These are phyloP conservation scores for Coecobrya sp. DNA, from an alignment of 2,888 invertebrate species.

Conservation along the genomic window DNA sequence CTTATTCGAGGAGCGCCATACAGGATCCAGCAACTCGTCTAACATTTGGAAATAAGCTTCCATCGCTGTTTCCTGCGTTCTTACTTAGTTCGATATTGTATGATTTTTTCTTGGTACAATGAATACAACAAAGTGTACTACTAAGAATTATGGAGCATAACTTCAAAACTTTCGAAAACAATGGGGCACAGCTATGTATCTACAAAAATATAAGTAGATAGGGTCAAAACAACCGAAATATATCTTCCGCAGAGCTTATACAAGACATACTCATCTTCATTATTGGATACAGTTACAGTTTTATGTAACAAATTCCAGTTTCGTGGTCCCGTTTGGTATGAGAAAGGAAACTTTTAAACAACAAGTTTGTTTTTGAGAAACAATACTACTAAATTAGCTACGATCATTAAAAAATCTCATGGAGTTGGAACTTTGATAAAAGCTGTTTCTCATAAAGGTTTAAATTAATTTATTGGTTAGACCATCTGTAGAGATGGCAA, in stretches of 20 bases:
- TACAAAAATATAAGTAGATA: neutral
- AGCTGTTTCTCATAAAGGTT: neutral
- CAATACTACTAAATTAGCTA: constrained; percentile 24
- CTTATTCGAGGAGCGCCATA: neutral
- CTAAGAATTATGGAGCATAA: constrained; percentile 37
- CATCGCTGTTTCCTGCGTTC: neutral
- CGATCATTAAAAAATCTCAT: neutral
- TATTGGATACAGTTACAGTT: constrained; percentile 18
- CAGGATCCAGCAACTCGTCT: constrained; percentile 4
- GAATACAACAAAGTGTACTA: constrained; percentile 22
- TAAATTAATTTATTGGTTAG: neutral
- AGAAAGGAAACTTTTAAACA: constrained; percentile 26
- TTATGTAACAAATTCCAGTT: constrained; percentile 21
- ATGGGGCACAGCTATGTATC: neutral
- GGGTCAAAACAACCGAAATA: neutral
- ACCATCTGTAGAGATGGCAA: neutral
- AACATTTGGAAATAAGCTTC: neutral
- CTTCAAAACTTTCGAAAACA: constrained; percentile 37
- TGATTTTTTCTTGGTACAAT: constrained; percentile 29
- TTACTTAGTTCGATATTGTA: constrained; percentile 8
- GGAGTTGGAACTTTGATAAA: neutral
- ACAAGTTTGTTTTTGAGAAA: neutral
- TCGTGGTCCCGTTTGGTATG: neutral
- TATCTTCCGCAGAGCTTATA: neutral
- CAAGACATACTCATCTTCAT: constrained; percentile 38